phyloP scores from a whole-genome alignment of 2,113 vertebrate species.

The Rhombomys opimus region DNA sequence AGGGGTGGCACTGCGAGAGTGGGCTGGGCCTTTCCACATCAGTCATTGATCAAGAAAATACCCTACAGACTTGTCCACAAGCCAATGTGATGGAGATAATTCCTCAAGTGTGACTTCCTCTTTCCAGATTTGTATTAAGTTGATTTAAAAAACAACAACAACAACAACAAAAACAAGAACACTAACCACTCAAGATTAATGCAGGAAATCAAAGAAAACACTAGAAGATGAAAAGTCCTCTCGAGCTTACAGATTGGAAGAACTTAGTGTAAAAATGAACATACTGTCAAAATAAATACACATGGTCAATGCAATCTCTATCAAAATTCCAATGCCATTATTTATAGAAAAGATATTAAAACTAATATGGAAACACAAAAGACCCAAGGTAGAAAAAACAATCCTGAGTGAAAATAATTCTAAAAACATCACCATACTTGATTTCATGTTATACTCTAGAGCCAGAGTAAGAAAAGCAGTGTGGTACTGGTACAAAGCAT shows the following conservation, averaged over 20 bases:
- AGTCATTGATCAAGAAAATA: background rate
- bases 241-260: background rate
- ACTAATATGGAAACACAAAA: background rate
- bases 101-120: background rate
- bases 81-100: background rate
- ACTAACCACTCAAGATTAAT: background rate
- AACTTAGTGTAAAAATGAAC: background rate
- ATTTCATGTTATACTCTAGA: background rate
- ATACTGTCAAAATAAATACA: background rate
- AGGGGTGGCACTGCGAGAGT: background rate
- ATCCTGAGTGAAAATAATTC: background rate
- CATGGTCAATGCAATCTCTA: background rate
- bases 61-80: background rate
- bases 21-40: background rate
- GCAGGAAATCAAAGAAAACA: background rate
- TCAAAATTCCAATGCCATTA: background rate
- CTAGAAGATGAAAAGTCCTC: background rate
- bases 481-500: background rate
- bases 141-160: background rate
- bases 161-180: background rate
- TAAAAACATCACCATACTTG: background rate
- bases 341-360: background rate
- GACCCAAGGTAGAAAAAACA: background rate
- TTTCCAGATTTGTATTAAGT: background rate
- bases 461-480: background rate